Evolutionary conservation across 2,888 invertebrate genomes (phyloP).

Genomic region (Chloromyia formosa): DNA sequence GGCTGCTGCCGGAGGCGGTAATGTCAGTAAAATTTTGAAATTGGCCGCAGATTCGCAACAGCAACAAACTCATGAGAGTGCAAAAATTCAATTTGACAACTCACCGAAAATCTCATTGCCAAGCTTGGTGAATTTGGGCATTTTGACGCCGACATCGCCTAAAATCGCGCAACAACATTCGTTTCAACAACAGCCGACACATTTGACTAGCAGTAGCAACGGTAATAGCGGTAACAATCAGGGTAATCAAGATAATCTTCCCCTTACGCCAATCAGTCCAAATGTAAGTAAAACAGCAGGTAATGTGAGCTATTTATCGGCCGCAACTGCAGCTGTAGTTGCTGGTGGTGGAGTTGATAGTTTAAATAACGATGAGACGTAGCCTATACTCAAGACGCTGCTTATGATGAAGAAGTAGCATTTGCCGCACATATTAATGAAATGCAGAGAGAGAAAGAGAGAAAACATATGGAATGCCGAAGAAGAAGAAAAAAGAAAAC

Average conservation of each 20-base stretch:
- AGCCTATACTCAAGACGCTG: conserved; percentile 65
- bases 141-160: conserved; percentile 68
- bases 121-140: conserved; percentile 64
- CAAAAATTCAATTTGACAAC: conserved; percentile 53
- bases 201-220: conserved; percentile 52
- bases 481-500: too few relatives aligned
- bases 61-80: conserved; percentile 15
- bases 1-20: conserved; percentile 56
- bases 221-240: conserved; percentile 50
- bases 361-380: conserved; percentile 60
- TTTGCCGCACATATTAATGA: conserved; percentile 37
- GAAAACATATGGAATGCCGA: too few relatives aligned
- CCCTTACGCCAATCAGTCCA: conserved; percentile 62
- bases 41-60: conserved; percentile 55
- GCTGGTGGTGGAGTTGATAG: conserved; percentile 46
- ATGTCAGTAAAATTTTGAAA: conserved; percentile 61
- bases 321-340: conserved; percentile 47
- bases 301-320: conserved; percentile 56
- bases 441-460: neutral
- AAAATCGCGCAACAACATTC: conserved; percentile 60
- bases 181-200: conserved; percentile 48
- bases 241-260: conserved; percentile 57
- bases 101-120: conserved; percentile 62
- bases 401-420: conserved; percentile 59
- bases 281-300: conserved; percentile 58